Evolutionary conservation across 2,888 invertebrate species (phyloP).

Genomic region (Microdon myrmicae): DNA sequence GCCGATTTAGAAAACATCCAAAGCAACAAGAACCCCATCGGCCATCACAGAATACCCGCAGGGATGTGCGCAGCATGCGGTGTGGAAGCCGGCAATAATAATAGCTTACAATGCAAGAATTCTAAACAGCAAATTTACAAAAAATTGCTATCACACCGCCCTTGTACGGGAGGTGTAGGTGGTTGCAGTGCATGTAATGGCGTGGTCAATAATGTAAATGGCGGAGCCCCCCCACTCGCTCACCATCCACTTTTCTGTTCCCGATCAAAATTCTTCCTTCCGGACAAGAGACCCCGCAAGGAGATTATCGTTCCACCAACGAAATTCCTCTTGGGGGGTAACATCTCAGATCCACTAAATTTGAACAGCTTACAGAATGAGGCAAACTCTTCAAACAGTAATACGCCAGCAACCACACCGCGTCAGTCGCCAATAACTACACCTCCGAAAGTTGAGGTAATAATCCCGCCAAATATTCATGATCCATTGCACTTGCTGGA

Average conservation of each 20-base stretch:
- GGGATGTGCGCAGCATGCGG: slow-evolving; percentile 37
- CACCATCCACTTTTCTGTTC: slow-evolving; percentile 59
- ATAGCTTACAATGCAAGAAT: slow-evolving; percentile 34
- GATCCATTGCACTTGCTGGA: slow-evolving; percentile 90
- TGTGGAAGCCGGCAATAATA: slow-evolving; percentile 38
- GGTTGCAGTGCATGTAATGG: slow-evolving; percentile 37
- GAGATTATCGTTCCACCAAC: slow-evolving; percentile 86
- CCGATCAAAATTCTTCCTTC: slow-evolving; percentile 77
- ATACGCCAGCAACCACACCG: slow-evolving; percentile 91
- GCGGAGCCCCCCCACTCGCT: slow-evolving; percentile 26
- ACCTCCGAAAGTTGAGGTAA: slow-evolving; percentile 81
- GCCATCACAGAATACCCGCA: slow-evolving; percentile 49
- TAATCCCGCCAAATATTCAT: slow-evolving; percentile 90
- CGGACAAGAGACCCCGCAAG: slow-evolving; percentile 79
- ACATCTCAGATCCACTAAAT: slow-evolving; percentile 94
- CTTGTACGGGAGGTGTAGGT: slow-evolving; percentile 30
- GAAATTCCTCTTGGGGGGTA: slow-evolving; percentile 90
- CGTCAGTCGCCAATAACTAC: slow-evolving; percentile 71
- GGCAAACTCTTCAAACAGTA: slow-evolving; percentile 75
- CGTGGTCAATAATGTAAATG: slow-evolving; percentile 31
- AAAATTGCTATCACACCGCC: slow-evolving; percentile 58
- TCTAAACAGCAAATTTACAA: slow-evolving; percentile 61
- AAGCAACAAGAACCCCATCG: slow-evolving; percentile 63
- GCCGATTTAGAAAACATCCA: slow-evolving; percentile 66
- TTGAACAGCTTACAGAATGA: slow-evolving; percentile 89